These are phyloP conservation scores for Amphipoea oculea DNA, from an alignment of 2,888 invertebrate species.

Conservation along the genomic window DNA sequence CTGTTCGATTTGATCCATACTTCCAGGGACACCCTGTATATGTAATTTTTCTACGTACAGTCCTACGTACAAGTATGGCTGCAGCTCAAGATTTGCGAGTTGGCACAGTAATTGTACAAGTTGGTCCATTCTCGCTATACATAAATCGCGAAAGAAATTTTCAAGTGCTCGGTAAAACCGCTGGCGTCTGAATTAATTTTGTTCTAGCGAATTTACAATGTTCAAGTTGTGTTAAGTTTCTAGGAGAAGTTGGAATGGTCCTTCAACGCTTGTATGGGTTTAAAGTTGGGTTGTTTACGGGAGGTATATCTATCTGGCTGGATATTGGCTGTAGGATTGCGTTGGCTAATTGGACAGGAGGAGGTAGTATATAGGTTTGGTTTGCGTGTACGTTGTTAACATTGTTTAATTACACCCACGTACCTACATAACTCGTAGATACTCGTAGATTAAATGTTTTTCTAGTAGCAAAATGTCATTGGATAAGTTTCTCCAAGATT, in stretches of 20 bases:
- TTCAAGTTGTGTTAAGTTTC: constrained; percentile 71
- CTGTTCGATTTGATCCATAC: too few species aligned
- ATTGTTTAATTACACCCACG: neutral
- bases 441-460: neutral
- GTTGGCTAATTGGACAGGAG: neutral
- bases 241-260: constrained; percentile 60
- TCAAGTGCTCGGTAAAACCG: constrained; percentile 73
- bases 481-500: constrained; percentile 14
- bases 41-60: too few species aligned
- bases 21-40: too few species aligned
- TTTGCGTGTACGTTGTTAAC: neutral
- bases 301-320: neutral
- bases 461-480: constrained; percentile 1
- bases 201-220: constrained; percentile 82
- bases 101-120: constrained; percentile 71
- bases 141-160: constrained; percentile 80
- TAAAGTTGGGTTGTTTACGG: constrained; percentile 27
- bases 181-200: constrained; percentile 83
- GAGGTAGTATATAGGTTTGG: neutral
- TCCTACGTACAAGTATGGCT: constrained; percentile 31
- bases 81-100: constrained; percentile 65
- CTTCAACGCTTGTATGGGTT: constrained; percentile 37
- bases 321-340: neutral
- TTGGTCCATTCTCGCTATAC: constrained; percentile 69
- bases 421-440: neutral